A percentile compares a stretch with the other conserved stretches of the same genome.
These are phyloP conservation scores for Drosophila sp. DNA, from an alignment of 1,140 invertebrate species.

Conservation along the genomic window DNA sequence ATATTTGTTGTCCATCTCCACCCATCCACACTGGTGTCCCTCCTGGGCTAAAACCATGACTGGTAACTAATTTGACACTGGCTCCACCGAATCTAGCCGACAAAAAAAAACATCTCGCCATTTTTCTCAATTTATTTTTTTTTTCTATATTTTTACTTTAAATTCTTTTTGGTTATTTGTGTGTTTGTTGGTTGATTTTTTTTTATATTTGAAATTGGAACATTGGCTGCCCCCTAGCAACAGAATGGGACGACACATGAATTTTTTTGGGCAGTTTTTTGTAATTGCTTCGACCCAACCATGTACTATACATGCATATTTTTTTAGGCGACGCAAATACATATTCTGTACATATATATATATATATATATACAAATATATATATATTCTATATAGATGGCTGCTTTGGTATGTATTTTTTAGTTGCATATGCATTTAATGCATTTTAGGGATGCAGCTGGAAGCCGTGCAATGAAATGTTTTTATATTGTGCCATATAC, in stretches of 20 bases:
- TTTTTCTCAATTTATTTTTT: slow-evolving; percentile 28
- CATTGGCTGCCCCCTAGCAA: slow-evolving; percentile 32
- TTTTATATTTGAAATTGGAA: slow-evolving; percentile 27
- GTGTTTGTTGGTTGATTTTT: slow-evolving; percentile 22
- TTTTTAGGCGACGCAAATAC: slow-evolving; percentile 35
- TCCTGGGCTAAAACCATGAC: slow-evolving; percentile 48
- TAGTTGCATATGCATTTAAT: slow-evolving; percentile 58
- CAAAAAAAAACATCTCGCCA: background rate
- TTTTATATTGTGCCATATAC: background rate
- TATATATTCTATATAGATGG: slow-evolving; percentile 1
- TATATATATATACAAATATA: slow-evolving; percentile 12
- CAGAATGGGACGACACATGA: slow-evolving; percentile 34
- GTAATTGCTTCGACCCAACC: slow-evolving; percentile 73
- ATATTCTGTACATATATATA: slow-evolving; percentile 32
- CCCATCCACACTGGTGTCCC: background rate
- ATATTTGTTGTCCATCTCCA: slow-evolving; percentile 34
- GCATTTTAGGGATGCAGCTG: slow-evolving; percentile 60
- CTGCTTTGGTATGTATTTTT: slow-evolving; percentile 26
- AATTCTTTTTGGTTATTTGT: slow-evolving; percentile 23
- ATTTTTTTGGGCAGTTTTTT: slow-evolving; percentile 52
- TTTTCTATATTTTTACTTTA: slow-evolving; percentile 43
- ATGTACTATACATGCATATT: slow-evolving; percentile 21
- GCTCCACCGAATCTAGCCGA: slow-evolving; percentile 17
- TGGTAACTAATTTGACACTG: slow-evolving; percentile 69
- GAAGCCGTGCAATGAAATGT: slow-evolving; percentile 23